Evolutionary conservation across 1,140 invertebrate species (phyloP).

Genomic region (Contarinia nasturtii): DNA sequence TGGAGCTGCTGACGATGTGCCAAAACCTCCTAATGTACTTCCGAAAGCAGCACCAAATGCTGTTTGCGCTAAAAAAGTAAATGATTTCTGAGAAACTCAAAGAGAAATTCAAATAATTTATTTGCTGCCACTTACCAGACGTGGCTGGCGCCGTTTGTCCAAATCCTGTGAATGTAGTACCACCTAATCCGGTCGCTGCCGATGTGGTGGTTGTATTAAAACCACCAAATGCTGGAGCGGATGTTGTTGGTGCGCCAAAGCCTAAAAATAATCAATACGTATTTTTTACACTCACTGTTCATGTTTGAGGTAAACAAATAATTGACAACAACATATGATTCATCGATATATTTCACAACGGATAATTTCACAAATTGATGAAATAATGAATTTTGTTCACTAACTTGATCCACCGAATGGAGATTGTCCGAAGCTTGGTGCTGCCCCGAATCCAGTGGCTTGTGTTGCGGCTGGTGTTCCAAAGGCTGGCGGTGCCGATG

Average conservation of each 20-base stretch:
- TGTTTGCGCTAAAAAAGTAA: conserved; percentile 8
- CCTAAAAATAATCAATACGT: conserved; percentile 29
- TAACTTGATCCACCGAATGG: conserved; percentile 16
- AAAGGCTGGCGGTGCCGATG: conserved; percentile 12
- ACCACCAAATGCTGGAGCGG: conserved; percentile 31
- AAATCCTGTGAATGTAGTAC: neutral
- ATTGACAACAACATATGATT: conserved; percentile 8
- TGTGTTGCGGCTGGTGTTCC: conserved; percentile 12
- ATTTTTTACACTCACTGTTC: no score
- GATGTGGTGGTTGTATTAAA: conserved; percentile 15
- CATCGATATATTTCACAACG: conserved; percentile 2
- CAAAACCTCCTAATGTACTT: neutral
- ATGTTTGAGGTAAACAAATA: no score
- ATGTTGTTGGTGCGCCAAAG: conserved; percentile 29
- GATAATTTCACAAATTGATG: neutral
- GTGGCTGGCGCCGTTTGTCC: conserved; percentile 7
- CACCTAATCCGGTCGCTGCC: neutral
- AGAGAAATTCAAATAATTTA: no score
- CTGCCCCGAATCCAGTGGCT: conserved; percentile 14
- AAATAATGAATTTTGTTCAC: conserved; percentile 1
- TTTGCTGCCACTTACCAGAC: no score
- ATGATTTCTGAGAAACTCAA: no score
- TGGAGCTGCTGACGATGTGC: conserved; percentile 9
- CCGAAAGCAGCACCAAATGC: conserved; percentile 4
- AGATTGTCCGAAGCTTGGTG: conserved; percentile 16